These are phyloP conservation scores for Bibio marci DNA, from an alignment of 2,888 invertebrate species.

Conservation along the genomic window DNA sequence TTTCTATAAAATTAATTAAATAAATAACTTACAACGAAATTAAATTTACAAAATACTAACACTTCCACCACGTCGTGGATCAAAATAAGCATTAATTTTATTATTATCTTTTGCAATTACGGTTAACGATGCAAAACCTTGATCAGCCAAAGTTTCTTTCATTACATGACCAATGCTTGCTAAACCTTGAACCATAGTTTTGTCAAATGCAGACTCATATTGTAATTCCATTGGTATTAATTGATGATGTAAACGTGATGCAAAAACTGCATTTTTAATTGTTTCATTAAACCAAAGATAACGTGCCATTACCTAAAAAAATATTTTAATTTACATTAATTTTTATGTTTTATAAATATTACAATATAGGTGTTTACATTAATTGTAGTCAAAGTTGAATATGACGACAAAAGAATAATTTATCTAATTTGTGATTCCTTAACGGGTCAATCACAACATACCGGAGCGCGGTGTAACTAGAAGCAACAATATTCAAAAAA, in stretches of 20 bases:
- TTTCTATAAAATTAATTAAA: no score
- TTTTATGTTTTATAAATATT: no score
- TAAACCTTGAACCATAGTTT: slow-evolving; percentile 34
- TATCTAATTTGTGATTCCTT: no score
- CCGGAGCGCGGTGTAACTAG: no score
- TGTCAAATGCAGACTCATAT: slow-evolving; percentile 37
- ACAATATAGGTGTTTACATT: no score
- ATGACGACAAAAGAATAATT: no score
- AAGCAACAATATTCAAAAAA: no score
- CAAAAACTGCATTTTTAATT: slow-evolving; percentile 48
- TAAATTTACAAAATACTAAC: no score
- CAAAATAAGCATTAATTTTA: slow-evolving; percentile 21
- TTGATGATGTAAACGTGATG: slow-evolving; percentile 73
- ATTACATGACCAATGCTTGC: slow-evolving; percentile 35
- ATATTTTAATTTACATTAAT: slow-evolving; percentile 8
- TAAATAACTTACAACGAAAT: no score
- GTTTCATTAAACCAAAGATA: slow-evolving; percentile 45
- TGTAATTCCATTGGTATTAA: slow-evolving; percentile 56
- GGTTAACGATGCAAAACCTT: slow-evolving; percentile 32
- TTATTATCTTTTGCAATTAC: slow-evolving; percentile 32
- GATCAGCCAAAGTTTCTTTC: slow-evolving; percentile 33
- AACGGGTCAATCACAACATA: no score
- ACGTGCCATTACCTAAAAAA: slow-evolving; percentile 41
- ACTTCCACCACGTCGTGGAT: slow-evolving; percentile 31
- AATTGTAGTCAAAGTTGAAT: no score